phyloP scores from a whole-genome alignment of 2,888 invertebrate species.

The Phoronis australis region DNA sequence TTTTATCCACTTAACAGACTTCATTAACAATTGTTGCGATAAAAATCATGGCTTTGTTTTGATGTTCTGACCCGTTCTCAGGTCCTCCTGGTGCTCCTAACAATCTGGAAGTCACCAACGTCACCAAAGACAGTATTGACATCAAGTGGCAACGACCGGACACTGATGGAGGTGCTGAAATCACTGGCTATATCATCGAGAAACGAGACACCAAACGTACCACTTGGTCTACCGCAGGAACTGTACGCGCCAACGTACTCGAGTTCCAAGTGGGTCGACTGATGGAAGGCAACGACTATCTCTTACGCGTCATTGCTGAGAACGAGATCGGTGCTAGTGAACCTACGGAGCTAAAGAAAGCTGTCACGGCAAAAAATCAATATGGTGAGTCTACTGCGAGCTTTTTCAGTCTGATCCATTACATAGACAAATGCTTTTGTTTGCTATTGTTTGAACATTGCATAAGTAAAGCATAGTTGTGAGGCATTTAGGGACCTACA shows the following conservation, averaged over 20 bases:
- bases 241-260: slow-evolving; percentile 54
- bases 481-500: too few relatives aligned
- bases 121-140: slow-evolving; percentile 37
- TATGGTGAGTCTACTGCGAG: too few relatives aligned
- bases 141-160: slow-evolving; percentile 48
- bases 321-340: slow-evolving; percentile 91
- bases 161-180: slow-evolving; percentile 42
- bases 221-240: slow-evolving; percentile 70
- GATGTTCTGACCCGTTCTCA: too few relatives aligned
- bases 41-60: too few relatives aligned
- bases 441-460: too few relatives aligned
- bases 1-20: too few relatives aligned
- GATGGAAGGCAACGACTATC: slow-evolving; percentile 84
- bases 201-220: slow-evolving; percentile 71
- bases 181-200: slow-evolving; percentile 45
- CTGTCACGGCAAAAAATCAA: slow-evolving; percentile 33
- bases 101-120: slow-evolving; percentile 27
- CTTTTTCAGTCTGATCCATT: too few relatives aligned
- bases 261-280: slow-evolving; percentile 63
- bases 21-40: background rate
- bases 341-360: slow-evolving; percentile 62
- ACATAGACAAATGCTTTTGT: too few relatives aligned
- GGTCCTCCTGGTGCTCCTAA: slow-evolving; percentile 48
- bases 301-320: slow-evolving; percentile 79
- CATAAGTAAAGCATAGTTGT: too few relatives aligned